A percentile compares a stretch with the other conserved stretches of the same genome.
Conservation (phyloP, 2,888 invertebrate genomes). For the Hirudinaria manillensis region DNA sequence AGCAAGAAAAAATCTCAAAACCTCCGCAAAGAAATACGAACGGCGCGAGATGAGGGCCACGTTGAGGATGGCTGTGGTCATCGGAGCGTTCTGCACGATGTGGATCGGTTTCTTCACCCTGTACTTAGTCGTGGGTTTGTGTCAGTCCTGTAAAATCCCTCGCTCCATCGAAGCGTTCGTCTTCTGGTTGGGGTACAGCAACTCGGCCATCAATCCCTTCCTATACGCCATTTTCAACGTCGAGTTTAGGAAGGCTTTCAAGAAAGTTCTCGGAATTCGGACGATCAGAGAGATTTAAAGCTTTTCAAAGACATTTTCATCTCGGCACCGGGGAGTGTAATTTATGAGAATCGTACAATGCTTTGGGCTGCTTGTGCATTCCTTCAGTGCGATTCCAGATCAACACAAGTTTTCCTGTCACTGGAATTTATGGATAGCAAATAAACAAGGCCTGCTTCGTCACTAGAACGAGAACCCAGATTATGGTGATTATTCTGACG, state of each 20-base stretch:
- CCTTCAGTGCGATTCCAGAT: too few relatives aligned
- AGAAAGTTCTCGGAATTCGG: conserved; percentile 41
- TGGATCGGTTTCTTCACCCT: conserved; percentile 55
- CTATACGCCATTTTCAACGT: conserved; percentile 54
- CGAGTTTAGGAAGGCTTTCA: conserved; percentile 52
- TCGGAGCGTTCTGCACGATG: conserved; percentile 53
- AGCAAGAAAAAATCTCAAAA: neutral
- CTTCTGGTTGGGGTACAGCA: conserved; percentile 54
- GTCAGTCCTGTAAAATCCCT: conserved; percentile 44
- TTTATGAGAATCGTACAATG: too few relatives aligned
- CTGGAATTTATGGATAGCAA: too few relatives aligned
- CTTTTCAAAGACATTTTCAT: too few relatives aligned
- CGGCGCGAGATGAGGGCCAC: conserved; percentile 52
- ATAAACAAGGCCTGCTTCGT: too few relatives aligned
- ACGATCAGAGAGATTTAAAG: conserved; percentile 1
- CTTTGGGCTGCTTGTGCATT: too few relatives aligned
- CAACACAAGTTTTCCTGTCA: too few relatives aligned
- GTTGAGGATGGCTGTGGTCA: conserved; percentile 53
- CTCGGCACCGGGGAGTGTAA: too few relatives aligned
- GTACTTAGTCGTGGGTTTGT: conserved; percentile 50
- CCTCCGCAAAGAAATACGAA: conserved; percentile 38
- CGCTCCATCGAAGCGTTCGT: conserved; percentile 48
- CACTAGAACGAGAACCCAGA: too few relatives aligned
- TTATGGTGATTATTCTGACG: too few relatives aligned
- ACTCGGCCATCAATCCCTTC: conserved; percentile 53